phyloP scores from a whole-genome alignment of 2,888 invertebrate species.

The Apeira syringaria region DNA sequence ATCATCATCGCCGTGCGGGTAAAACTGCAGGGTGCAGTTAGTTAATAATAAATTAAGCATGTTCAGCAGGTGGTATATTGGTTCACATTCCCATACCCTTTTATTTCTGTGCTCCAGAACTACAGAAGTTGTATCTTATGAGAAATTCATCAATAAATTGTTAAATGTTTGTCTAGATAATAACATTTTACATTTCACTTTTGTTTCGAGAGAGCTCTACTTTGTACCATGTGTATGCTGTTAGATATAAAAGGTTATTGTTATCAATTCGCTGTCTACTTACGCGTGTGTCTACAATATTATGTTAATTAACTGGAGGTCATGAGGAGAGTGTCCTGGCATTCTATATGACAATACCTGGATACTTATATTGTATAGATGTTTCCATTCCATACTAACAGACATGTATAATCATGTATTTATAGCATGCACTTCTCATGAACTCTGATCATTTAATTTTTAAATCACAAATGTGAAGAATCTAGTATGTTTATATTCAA shows the following conservation, averaged over 20 bases:
- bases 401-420: constrained; percentile 4
- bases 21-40: too few species aligned
- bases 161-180: too few species aligned
- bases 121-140: too few species aligned
- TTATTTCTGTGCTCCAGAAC: too few species aligned
- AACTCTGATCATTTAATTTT: constrained; percentile 28
- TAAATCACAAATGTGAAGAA: constrained; percentile 48
- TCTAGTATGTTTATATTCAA: constrained; percentile 46
- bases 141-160: too few species aligned
- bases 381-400: constrained; percentile 28
- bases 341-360: constrained; percentile 40
- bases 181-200: too few species aligned
- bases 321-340: constrained; percentile 47
- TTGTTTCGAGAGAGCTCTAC: too few species aligned
- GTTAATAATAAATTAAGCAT: too few species aligned
- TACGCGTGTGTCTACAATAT: constrained; percentile 22
- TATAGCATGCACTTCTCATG: constrained; percentile 38
- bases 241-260: constrained; percentile 63
- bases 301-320: constrained; percentile 31
- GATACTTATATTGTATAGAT: constrained; percentile 25
- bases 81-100: too few species aligned
- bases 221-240: constrained; percentile 64
- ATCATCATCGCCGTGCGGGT: too few species aligned
- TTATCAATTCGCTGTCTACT: constrained; percentile 26
- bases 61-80: too few species aligned